phyloP scores from a whole-genome alignment of 1,140 invertebrate species.

The Arctopsyche grandis region DNA sequence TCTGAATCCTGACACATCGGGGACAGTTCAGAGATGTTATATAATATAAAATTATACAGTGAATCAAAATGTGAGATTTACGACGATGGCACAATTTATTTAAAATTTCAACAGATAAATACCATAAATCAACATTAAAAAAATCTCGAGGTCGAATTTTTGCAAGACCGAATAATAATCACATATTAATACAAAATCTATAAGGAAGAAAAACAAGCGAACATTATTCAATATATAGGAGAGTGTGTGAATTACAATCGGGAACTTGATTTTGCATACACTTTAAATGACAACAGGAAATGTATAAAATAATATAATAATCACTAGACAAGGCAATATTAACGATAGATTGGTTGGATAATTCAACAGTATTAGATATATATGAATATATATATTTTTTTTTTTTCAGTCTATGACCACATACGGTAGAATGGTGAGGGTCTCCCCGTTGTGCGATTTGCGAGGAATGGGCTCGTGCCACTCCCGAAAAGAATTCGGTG shows the following conservation, averaged over 20 bases:
- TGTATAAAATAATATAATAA: conserved; percentile 41
- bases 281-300: conserved; percentile 19
- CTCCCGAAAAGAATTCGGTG: conserved; percentile 72
- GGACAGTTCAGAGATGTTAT: too few species aligned
- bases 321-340: conserved; percentile 42
- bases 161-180: too few species aligned
- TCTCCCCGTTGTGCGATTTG: conserved; percentile 75
- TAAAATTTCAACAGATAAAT: too few species aligned
- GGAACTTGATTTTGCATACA: conserved; percentile 23
- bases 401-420: conserved; percentile 83
- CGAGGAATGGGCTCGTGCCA: conserved; percentile 83
- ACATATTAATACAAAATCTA: too few species aligned
- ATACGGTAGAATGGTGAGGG: conserved; percentile 88
- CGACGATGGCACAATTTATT: too few species aligned
- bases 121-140: too few species aligned
- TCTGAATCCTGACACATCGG: too few species aligned
- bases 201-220: too few species aligned
- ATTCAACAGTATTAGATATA: conserved; percentile 31
- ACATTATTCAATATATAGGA: too few species aligned
- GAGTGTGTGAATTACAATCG: background rate
- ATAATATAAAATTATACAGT: too few species aligned
- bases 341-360: conserved; percentile 37
- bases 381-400: background rate
- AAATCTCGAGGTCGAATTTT: too few species aligned
- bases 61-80: too few species aligned